phyloP scores from a whole-genome alignment of 2,888 invertebrate species.

The Silvanus unidentatus region DNA sequence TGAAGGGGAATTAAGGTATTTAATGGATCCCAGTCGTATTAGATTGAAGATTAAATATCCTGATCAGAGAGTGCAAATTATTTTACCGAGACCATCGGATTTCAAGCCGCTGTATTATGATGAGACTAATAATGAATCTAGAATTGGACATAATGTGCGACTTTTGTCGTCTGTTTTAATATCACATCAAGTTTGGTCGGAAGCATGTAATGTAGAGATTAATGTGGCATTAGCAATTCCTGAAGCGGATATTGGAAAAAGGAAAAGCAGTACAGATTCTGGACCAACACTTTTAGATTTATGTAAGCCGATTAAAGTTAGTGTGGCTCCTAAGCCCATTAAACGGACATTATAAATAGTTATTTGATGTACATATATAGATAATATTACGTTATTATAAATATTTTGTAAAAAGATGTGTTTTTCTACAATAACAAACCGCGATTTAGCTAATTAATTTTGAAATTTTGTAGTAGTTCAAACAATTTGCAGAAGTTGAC shows the following conservation, averaged over 20 bases:
- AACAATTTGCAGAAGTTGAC: too few species aligned
- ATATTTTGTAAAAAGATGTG: too few species aligned
- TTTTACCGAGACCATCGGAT: constrained; percentile 72
- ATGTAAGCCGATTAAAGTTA: constrained; percentile 79
- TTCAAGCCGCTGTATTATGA: constrained; percentile 62
- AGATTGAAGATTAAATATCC: constrained; percentile 86
- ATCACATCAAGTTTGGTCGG: constrained; percentile 90
- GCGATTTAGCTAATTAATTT: too few species aligned
- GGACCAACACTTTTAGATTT: constrained; percentile 66
- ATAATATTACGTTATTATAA: too few species aligned
- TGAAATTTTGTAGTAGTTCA: too few species aligned
- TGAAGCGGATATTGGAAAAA: constrained; percentile 49
- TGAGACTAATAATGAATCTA: constrained; percentile 49
- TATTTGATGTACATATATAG: neutral
- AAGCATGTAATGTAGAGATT: constrained; percentile 83
- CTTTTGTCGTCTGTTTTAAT: constrained; percentile 81
- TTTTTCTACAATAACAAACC: too few species aligned
- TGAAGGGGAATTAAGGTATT: constrained; percentile 78
- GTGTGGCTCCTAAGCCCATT: constrained; percentile 83
- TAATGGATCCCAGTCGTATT: constrained; percentile 66
- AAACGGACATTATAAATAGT: constrained; percentile 52
- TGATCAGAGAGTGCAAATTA: constrained; percentile 80
- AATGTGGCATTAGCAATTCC: constrained; percentile 74
- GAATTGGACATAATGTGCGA: constrained; percentile 57
- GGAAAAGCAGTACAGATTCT: constrained; percentile 43